A percentile compares a stretch with the other conserved stretches of the same genome.
Evolutionary conservation across 2,888 invertebrate species (phyloP).

Genomic region (Nephrotoma appendiculata): DNA sequence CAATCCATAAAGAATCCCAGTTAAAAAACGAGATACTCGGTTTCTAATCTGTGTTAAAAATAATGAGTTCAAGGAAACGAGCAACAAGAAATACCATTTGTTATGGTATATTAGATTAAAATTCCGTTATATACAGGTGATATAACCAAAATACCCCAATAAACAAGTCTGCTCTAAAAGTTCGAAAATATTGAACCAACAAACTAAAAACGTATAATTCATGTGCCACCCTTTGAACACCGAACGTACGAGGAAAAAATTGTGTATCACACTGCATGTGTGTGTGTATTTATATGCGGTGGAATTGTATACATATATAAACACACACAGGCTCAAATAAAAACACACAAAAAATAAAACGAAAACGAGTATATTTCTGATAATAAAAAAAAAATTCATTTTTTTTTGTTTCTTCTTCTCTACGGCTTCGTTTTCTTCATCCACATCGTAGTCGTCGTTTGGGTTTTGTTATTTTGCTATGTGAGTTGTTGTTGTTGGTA

Average conservation of each 20-base stretch:
- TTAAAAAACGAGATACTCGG: too few relatives aligned
- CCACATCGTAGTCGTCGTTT: not conserved
- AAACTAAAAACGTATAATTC: not conserved
- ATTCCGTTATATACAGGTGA: not conserved
- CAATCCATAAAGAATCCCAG: too few relatives aligned
- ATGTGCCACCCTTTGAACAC: not conserved
- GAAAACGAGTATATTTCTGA: slow-evolving; percentile 1
- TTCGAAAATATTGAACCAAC: not conserved
- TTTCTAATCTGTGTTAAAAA: too few relatives aligned
- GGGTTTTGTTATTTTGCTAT: not conserved
- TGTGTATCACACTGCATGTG: not conserved
- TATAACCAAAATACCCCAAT: not conserved
- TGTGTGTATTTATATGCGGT: not conserved
- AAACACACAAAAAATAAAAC: not conserved
- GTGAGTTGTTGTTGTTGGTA: not conserved
- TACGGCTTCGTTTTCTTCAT: not conserved
- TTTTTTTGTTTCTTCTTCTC: not conserved
- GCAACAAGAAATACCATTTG: too few relatives aligned
- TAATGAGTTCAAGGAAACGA: too few relatives aligned
- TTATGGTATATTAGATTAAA: not conserved
- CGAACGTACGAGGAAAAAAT: not conserved
- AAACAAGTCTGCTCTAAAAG: not conserved
- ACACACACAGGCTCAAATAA: not conserved
- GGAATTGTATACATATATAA: not conserved
- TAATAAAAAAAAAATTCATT: not conserved